phyloP scores from a whole-genome alignment of 1,140 invertebrate species.

The Microplitis mediator region DNA sequence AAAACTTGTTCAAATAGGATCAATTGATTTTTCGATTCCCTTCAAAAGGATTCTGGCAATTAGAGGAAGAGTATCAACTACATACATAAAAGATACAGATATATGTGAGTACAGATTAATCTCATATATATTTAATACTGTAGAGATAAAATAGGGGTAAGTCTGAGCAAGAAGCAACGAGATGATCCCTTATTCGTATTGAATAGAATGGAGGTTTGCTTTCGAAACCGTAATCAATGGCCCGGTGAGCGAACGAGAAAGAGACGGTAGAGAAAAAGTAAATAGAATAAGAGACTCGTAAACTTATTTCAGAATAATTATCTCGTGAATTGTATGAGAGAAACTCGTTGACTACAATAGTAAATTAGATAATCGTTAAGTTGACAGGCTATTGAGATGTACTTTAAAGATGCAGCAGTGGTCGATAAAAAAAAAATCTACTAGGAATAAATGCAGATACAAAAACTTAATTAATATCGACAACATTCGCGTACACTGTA shows the following conservation, averaged over 20 bases:
- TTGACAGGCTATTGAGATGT: too few relatives aligned
- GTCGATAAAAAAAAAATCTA: too few relatives aligned
- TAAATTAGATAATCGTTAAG: neutral
- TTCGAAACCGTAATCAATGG: conserved; percentile 1
- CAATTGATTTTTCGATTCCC: neutral
- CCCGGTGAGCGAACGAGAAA: neutral
- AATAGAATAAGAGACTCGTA: neutral
- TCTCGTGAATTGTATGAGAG: neutral
- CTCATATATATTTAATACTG: neutral
- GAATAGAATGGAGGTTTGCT: neutral
- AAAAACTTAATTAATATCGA: too few relatives aligned
- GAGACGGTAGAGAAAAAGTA: neutral
- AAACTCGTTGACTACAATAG: too few relatives aligned
- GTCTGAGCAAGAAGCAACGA: neutral
- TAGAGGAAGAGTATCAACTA: neutral
- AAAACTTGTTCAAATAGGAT: neutral
- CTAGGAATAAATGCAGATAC: too few relatives aligned
- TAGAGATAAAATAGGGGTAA: neutral
- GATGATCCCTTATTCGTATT: neutral
- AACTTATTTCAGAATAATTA: neutral
- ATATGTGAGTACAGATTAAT: neutral
- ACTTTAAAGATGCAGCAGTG: too few relatives aligned
- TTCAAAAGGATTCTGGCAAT: neutral
- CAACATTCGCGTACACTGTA: too few relatives aligned
- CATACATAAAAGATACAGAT: neutral